phyloP scores from a whole-genome alignment of 2,113 vertebrate species.

The Syrmaticus mikado region DNA sequence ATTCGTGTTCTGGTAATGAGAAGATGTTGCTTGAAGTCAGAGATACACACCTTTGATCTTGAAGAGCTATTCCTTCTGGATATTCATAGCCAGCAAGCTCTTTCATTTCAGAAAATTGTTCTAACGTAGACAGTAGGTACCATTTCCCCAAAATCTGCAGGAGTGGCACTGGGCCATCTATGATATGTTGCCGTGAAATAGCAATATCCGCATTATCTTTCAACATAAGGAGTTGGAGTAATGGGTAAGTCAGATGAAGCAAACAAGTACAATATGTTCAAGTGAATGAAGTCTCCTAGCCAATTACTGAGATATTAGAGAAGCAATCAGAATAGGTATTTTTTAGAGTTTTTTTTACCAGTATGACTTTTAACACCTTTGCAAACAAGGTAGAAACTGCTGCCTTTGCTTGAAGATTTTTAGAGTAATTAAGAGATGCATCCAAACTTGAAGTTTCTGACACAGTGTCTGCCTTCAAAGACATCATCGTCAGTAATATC shows the following conservation, averaged over 20 bases:
- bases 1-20: fast-evolving
- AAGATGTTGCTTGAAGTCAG: neutral
- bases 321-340: fast-evolving
- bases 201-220: neutral
- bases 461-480: neutral
- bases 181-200: neutral
- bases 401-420: neutral
- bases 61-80: neutral
- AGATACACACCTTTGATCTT: fast-evolving
- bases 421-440: neutral
- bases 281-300: neutral
- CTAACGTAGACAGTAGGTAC: neutral
- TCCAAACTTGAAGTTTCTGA: neutral
- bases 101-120: neutral
- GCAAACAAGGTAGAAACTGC: neutral
- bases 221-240: neutral
- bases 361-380: neutral
- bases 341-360: neutral
- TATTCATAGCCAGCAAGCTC: neutral
- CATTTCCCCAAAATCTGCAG: fast-evolving
- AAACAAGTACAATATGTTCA: neutral
- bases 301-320: neutral
- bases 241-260: neutral
- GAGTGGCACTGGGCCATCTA: neutral
- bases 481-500: neutral